Base-by-base conservation (phyloP, 2,113 vertebrate species). In the Madoqua kirkii region DNA sequence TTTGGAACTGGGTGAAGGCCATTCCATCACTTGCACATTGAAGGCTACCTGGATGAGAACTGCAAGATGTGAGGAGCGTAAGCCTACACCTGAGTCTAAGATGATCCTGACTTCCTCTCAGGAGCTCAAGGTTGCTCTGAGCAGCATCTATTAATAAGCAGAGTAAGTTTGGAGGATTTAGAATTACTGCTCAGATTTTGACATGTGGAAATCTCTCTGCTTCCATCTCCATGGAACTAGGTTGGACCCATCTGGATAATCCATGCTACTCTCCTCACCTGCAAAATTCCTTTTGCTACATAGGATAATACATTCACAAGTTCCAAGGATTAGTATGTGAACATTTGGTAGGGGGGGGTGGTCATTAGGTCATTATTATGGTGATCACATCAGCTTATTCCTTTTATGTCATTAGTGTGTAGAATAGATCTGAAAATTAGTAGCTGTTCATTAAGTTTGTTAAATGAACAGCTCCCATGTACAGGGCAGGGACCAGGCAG, bases 81-180 rank as follows among this genome's bases (percentile, higher is more conserved):
- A 43, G n/a, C 74, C 33, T 71, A 7, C 9, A 0, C 12, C 33
- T 29, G 67, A 59, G 33, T 27, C 82, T 36, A 25, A 2, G 36
- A 31, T 36, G 43, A 9, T 16, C 23, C 29, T 13, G 1, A 0
- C 11, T 6, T 29, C 5, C 29, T 59, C 27, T 13, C 48, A 5
- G 52, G 45, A 54, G 29, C 16, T 1, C 19, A 36, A 40, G 60
- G 16, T n/a, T 2, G 4, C 71, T 54, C 43, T 17, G 40, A 29
- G 12, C 9, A 67, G 59, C 11, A 19, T 7, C 50, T 27, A 2
- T 27, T 43, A 76, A 43, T 76, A 16, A 60, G 59, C 40, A 25
- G 15, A 57, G 40, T 4, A 9, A 12, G 33, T 10, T 14, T 21
- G 27, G 85, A 31, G 21, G 57, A 19, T 25, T 40, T 62, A 45